Conservation (phyloP, 1,140 invertebrate genomes). For the Ips typographus region DNA sequence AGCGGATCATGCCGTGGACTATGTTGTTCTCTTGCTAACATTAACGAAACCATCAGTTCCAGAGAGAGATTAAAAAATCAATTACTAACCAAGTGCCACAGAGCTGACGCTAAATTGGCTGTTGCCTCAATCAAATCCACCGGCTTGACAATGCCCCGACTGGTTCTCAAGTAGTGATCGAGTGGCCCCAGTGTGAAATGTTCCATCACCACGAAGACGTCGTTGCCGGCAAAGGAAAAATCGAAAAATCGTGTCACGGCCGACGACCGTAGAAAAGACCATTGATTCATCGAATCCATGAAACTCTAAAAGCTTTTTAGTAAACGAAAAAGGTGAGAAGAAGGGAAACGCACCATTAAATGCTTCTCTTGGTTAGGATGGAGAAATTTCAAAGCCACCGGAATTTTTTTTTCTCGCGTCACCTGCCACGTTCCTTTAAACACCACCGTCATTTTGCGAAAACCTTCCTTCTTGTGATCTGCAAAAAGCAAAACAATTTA, state of each 20-base stretch:
- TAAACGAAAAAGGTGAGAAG: not conserved
- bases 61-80: not conserved
- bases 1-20: conserved; percentile 83
- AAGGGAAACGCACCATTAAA: conserved; percentile 53
- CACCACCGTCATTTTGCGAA: conserved; percentile 62
- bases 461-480: conserved; percentile 64
- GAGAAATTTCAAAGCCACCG: conserved; percentile 74
- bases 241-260: conserved; percentile 76
- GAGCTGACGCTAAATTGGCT: conserved; percentile 72
- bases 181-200: conserved; percentile 75
- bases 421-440: conserved; percentile 69
- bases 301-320: conserved; percentile 63
- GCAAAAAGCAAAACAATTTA: not conserved
- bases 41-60: not conserved
- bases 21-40: conserved; percentile 71
- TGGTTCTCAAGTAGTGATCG: conserved; percentile 68
- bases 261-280: conserved; percentile 72
- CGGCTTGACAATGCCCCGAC: conserved; percentile 60
- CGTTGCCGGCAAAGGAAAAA: conserved; percentile 65
- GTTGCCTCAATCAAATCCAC: conserved; percentile 78
- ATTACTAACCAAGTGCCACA: conserved; percentile 71
- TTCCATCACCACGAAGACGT: conserved; percentile 78
- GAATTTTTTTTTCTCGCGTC: conserved; percentile 68
- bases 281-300: conserved; percentile 70
- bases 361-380: conserved; percentile 63